These are phyloP conservation scores for Tricholaema leucomelas DNA, from an alignment of 2,113 vertebrate species.

Conservation along the genomic window DNA sequence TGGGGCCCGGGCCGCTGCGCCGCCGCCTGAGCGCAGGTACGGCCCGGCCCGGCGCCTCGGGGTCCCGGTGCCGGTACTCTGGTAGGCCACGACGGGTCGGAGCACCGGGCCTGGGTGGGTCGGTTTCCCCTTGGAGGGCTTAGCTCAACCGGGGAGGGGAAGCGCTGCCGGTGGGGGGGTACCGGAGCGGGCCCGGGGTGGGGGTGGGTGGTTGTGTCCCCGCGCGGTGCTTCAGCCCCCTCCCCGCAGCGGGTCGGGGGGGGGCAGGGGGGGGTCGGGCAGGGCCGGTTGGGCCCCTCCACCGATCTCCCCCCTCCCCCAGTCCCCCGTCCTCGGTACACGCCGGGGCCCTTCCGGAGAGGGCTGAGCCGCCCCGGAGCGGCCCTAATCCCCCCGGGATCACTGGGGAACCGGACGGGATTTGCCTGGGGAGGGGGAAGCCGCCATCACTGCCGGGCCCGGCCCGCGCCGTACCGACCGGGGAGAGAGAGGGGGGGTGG, in stretches of 20 bases:
- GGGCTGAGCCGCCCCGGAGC: not conserved
- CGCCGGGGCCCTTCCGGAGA: not conserved
- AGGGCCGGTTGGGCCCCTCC: not conserved
- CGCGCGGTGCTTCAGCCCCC: not conserved
- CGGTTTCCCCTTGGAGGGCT: not conserved
- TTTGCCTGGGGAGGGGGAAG: not conserved
- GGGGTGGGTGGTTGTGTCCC: not conserved
- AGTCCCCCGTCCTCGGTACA: not conserved
- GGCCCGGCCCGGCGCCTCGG: not conserved
- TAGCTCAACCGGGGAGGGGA: not conserved
- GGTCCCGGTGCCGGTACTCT: not conserved
- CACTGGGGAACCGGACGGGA: slow-evolving; percentile 50
- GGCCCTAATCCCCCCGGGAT: slow-evolving; percentile 46
- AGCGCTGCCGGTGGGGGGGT: not conserved
- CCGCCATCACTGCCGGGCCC: not conserved
- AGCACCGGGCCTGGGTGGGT: not conserved
- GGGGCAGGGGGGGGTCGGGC: not conserved
- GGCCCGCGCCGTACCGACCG: not conserved
- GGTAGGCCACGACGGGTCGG: not conserved
- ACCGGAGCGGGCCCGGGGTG: not conserved
- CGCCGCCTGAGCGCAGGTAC: not conserved
- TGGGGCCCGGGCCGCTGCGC: not conserved
- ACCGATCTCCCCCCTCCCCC: not conserved
- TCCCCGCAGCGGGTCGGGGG: not conserved
- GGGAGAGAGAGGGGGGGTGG: too few relatives aligned